A percentile compares a stretch with the other conserved stretches of the same genome.
Conservation (phyloP, 2,797 vertebrate species). For the Anguilla megastoma region DNA sequence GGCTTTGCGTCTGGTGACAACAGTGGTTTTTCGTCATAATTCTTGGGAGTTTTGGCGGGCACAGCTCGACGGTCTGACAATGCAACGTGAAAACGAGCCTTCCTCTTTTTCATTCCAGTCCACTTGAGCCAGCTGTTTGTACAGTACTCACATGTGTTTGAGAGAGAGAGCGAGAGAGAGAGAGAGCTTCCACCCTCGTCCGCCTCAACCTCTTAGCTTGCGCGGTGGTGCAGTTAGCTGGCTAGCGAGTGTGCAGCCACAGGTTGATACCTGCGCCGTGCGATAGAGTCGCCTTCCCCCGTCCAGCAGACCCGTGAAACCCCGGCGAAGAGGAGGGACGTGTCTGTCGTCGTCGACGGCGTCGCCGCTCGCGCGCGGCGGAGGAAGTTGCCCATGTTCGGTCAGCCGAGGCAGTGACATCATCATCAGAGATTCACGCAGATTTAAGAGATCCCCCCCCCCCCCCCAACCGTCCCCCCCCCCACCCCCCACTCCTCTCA, state of each 20-base stretch:
- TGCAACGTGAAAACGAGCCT: not conserved
- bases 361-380: slow-evolving; percentile 51
- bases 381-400: slow-evolving; percentile 53
- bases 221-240: not conserved
- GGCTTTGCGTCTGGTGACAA: not conserved
- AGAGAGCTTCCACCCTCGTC: not conserved
- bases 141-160: slow-evolving; percentile 15
- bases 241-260: not conserved
- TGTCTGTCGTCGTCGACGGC: slow-evolving; percentile 51
- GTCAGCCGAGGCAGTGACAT: slow-evolving; percentile 62
- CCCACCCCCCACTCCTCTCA: not conserved
- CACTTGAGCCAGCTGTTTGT: not conserved
- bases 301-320: not conserved
- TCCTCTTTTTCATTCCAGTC: not conserved
- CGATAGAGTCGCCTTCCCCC: not conserved
- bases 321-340: not conserved
- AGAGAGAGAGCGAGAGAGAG: not conserved
- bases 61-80: not conserved
- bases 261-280: not conserved
- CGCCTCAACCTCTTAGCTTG: not conserved
- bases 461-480: not conserved
- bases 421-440: slow-evolving; percentile 58
- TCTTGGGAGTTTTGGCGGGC: not conserved
- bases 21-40: not conserved
- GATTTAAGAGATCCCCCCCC: slow-evolving; percentile 49